A percentile compares a stretch with the other conserved stretches of the same genome.
These are phyloP conservation scores for Anaspis maculata DNA, from an alignment of 2,888 invertebrate species.

Conservation along the genomic window DNA sequence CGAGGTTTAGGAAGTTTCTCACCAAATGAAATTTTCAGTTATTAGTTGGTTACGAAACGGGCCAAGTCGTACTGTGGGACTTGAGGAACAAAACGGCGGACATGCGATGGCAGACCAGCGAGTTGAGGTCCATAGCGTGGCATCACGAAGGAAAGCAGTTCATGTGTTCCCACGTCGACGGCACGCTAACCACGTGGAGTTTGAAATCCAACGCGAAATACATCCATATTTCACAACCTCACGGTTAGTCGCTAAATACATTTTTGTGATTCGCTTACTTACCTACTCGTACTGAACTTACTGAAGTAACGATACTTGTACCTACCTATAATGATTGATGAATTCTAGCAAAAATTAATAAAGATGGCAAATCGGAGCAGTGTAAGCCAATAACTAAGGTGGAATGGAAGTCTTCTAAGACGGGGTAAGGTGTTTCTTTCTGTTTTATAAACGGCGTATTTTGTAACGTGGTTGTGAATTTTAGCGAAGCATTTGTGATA, in stretches of 20 bases:
- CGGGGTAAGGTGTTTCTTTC: constrained; percentile 64
- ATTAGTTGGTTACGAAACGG: constrained; percentile 92
- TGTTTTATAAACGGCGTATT: constrained; percentile 19
- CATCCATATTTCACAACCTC: constrained; percentile 77
- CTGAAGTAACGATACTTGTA: no score
- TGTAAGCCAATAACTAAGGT: constrained; percentile 94
- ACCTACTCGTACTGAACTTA: no score
- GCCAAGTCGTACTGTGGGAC: constrained; percentile 94
- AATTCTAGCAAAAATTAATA: constrained; percentile 78
- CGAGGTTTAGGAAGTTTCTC: not conserved
- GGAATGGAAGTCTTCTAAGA: constrained; percentile 85
- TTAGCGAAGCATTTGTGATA: constrained; percentile 88
- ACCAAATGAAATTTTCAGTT: constrained; percentile 60
- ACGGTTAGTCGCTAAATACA: constrained; percentile 71
- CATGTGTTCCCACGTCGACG: constrained; percentile 93
- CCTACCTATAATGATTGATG: no score
- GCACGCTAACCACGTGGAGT: constrained; percentile 91
- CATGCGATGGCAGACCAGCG: constrained; percentile 68
- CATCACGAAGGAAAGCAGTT: constrained; percentile 97
- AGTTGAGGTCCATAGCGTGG: constrained; percentile 88
- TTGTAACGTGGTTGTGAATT: constrained; percentile 24
- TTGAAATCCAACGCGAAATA: constrained; percentile 70
- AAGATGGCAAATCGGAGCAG: constrained; percentile 86
- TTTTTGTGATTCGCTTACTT: no score
- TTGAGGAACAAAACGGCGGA: constrained; percentile 80